phyloP scores from a whole-genome alignment of 2,888 invertebrate species.

The Nemurella pictetii region DNA sequence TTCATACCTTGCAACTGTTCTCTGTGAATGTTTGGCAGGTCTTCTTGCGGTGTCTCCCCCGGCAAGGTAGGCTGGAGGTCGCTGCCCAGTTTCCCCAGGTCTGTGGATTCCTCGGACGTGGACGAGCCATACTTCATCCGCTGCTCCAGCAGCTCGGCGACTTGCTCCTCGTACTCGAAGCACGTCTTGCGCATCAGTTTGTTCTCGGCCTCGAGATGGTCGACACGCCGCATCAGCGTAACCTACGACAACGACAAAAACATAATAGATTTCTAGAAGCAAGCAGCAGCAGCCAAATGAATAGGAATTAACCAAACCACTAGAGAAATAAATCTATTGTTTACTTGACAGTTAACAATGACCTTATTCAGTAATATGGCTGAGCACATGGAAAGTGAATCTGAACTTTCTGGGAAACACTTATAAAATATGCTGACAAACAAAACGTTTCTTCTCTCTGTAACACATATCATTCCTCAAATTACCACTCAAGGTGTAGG shows the following conservation, averaged over 20 bases:
- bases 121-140: background rate
- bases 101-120: conserved; percentile 2
- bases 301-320: no score
- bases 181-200: conserved; percentile 29
- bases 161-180: conserved; percentile 30
- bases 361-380: no score
- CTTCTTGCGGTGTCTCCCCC: background rate
- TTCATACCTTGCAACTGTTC: conserved; percentile 30
- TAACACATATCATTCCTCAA: no score
- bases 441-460: no score
- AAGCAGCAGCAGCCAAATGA: no score
- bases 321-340: no score
- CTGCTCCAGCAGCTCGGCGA: conserved; percentile 24
- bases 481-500: no score
- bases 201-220: conserved; percentile 30
- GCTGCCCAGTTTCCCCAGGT: conserved; percentile 15
- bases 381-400: no score
- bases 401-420: no score
- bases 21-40: conserved; percentile 1
- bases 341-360: no score
- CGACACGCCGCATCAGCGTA: conserved; percentile 22
- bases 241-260: background rate
- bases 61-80: background rate
- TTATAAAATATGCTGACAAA: no score
- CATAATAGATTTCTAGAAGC: no score